A percentile compares a stretch with the other conserved stretches of the same genome.
Conservation (phyloP, 2,888 invertebrate genomes). For the Tipula confusa region DNA sequence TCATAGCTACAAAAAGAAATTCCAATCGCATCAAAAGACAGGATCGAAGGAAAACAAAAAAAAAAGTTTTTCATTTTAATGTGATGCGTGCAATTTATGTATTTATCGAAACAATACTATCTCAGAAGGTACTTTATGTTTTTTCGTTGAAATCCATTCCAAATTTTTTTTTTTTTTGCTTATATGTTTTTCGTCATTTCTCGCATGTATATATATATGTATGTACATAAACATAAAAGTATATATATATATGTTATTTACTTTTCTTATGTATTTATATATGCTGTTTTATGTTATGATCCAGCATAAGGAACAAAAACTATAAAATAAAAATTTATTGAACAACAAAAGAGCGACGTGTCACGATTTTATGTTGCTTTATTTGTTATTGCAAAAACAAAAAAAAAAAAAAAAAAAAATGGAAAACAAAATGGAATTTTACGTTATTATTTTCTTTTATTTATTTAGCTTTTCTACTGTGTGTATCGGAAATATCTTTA, state of each 20-base stretch:
- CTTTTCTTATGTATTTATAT: neutral
- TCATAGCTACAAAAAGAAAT: neutral
- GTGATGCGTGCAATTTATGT: conserved; percentile 30
- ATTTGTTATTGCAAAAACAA: conserved; percentile 16
- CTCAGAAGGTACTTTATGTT: conserved; percentile 29
- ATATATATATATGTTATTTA: neutral
- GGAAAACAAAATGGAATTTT: conserved; percentile 5
- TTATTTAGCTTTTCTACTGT: neutral
- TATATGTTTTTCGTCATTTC: neutral
- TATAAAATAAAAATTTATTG: conserved; percentile 28
- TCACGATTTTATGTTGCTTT: conserved; percentile 30
- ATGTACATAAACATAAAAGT: neutral
- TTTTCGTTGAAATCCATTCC: neutral
- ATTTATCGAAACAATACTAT: conserved; percentile 30
- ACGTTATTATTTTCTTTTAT: neutral
- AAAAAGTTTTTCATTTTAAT: conserved; percentile 3
- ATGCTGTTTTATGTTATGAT: conserved; percentile 13
- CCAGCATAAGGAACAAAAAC: neutral
- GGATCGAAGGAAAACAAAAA: neutral
- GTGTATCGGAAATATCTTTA: neutral
- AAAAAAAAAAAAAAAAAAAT: neutral
- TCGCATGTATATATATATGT: neutral
- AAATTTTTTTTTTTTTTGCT: neutral
- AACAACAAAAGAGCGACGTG: conserved; percentile 31
- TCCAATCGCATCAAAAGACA: conserved; percentile 8